Base-by-base conservation (phyloP, 2,888 invertebrate genomes). In the Invenusta paracnida region DNA sequence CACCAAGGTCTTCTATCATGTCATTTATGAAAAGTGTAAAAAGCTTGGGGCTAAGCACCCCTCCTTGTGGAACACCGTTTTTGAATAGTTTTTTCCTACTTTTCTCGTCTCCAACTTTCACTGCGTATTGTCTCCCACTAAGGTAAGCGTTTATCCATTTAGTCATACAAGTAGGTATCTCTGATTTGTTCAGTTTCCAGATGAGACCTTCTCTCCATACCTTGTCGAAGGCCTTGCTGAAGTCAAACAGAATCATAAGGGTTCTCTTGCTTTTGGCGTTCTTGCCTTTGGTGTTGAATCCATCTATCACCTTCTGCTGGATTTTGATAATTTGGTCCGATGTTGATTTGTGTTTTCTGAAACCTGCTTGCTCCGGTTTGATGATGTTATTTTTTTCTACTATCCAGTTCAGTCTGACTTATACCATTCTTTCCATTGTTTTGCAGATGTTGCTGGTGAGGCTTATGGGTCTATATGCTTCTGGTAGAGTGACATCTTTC, bases 361-460 rank as follows among this genome's bases (percentile, higher is more conserved):
- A 73, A 5, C 73, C 25, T 73, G 73, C 73, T 73, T 73, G 73
- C 27, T 73, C 25, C 23, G 73, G 73, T 73, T 73, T 73, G 73
- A 73, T 5, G 73, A 73, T 73, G 5, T 73, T 73, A 23, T 73
- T 73, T 13, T 5, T 13, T 73, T 73, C 73, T 5, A 73, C 73
- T 13, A 13, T 13, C 73, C 11, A 23, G 73, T 73, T 73, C 27
- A 73, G 27, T 23, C 73, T 73, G 73, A n/a, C 23, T 73, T 25
- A 73, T 5, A 73, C 11, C 25, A 73, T n/a, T 73, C 23, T 73
- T 73, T 73, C 73, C 2, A 23, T 5, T 23, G 23, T 5, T 23
- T 73, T 73, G 25, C 17, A 73, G 73, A 23, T 73, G 27, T 23
- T 73, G 23, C 73, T 73, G 23, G 27, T 73, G 23, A 73, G 73